A percentile compares a stretch with the other conserved stretches of the same genome.
phyloP scores from a whole-genome alignment of 2,113 vertebrate genomes.

The Pungitius pungitius region DNA sequence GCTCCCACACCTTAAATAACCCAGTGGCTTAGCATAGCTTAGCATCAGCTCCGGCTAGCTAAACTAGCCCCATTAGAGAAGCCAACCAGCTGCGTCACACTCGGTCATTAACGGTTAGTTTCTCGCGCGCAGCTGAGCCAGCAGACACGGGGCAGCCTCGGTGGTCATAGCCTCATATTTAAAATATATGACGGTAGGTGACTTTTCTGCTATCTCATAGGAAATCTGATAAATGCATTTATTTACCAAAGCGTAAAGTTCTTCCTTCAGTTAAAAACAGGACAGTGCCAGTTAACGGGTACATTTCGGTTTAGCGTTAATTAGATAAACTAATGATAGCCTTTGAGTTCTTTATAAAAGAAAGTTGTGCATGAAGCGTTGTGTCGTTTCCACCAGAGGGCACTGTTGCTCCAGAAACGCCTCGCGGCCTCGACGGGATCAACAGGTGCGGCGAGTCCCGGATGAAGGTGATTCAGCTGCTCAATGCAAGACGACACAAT shows the following conservation, averaged over 20 bases:
- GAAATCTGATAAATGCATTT: not conserved
- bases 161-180: not conserved
- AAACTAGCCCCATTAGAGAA: not conserved
- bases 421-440: conserved; percentile 36
- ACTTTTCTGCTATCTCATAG: not conserved
- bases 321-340: not conserved
- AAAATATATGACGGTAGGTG: too few species aligned
- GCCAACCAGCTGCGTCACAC: not conserved
- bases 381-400: conserved; percentile 68
- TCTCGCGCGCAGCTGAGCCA: too few species aligned
- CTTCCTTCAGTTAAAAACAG: not conserved
- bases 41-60: not conserved
- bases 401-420: conserved; percentile 71
- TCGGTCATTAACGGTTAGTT: not conserved
- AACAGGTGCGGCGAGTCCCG: conserved; percentile 66
- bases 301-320: not conserved
- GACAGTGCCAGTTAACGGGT: not conserved
- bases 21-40: not conserved
- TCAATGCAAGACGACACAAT: conserved; percentile 21
- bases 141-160: too few species aligned
- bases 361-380: not conserved
- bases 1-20: not conserved
- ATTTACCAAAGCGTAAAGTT: not conserved
- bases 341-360: not conserved
- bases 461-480: conserved; percentile 31